Percentiles rank a stretch among this genome's conserved stretches.
These are phyloP conservation scores for Myioborus melanocephalus DNA, from an alignment of 2,797 vertebrate species.

Conservation along the genomic window DNA sequence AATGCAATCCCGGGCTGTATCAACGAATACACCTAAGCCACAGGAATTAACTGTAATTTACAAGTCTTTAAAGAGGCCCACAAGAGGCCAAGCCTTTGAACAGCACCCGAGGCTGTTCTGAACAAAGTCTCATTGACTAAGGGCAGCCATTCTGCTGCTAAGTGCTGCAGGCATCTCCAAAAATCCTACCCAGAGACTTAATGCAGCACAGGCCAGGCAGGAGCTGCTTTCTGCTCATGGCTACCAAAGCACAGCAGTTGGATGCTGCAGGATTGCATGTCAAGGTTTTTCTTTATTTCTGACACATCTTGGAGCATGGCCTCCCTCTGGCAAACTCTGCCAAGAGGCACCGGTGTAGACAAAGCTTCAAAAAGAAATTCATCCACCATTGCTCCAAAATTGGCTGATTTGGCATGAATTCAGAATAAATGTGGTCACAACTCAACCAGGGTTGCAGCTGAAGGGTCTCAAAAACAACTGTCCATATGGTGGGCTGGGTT, in stretches of 20 bases:
- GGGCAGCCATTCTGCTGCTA: background rate
- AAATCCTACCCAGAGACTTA: background rate
- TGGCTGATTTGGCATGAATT: background rate
- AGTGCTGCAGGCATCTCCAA: fast-evolving
- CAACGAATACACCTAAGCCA: background rate
- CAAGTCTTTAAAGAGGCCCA: background rate
- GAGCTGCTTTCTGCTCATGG: background rate
- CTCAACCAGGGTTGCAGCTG: background rate
- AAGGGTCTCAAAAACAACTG: background rate
- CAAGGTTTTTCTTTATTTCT: background rate
- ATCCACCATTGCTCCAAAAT: background rate
- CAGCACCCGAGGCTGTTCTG: background rate
- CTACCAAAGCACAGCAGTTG: background rate
- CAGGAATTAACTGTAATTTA: conserved; percentile 37
- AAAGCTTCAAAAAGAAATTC: background rate
- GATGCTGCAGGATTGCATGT: background rate
- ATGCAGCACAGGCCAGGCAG: background rate
- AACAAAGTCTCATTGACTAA: background rate
- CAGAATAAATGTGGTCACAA: background rate
- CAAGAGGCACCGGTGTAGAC: background rate
- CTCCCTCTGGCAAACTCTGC: background rate
- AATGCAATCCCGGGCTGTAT: background rate
- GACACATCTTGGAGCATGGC: background rate
- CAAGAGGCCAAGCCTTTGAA: background rate
- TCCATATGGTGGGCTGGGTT: background rate